These are phyloP conservation scores for Coracopsis vasa DNA, from an alignment of 2,113 vertebrate species.

Conservation along the genomic window DNA sequence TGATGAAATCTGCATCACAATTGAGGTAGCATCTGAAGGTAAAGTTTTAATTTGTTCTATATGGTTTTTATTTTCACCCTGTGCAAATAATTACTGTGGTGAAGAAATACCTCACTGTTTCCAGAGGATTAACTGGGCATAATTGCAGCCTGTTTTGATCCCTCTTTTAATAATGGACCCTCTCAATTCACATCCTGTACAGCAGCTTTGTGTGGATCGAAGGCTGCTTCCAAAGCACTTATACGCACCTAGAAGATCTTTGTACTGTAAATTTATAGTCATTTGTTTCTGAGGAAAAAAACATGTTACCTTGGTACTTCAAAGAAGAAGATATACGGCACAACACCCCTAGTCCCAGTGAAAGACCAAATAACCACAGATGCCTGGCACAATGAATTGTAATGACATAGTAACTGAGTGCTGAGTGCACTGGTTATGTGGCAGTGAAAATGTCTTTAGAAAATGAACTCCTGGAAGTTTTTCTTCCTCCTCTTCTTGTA, in stretches of 20 bases:
- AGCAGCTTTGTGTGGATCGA: conserved; percentile 28
- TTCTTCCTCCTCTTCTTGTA: neutral
- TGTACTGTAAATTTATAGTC: neutral
- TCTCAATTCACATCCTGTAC: conserved; percentile 45
- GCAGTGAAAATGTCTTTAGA: neutral
- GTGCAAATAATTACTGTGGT: conserved; percentile 72
- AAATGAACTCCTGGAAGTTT: neutral
- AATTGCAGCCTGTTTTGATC: conserved; percentile 77
- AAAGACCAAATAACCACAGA: neutral
- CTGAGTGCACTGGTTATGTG: neutral
- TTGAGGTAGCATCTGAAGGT: conserved; percentile 75
- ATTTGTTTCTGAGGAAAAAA: neutral
- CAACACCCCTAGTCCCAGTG: neutral
- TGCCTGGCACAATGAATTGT: rapidly evolving
- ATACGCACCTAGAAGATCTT: conserved; percentile 32
- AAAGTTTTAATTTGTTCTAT: conserved; percentile 78
- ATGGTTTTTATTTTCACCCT: conserved; percentile 69
- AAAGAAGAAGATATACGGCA: neutral
- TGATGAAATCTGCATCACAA: conserved; percentile 71
- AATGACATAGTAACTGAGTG: rapidly evolving
- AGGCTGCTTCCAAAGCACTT: conserved; percentile 33
- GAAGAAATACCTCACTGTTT: conserved; percentile 73
- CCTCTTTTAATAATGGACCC: conserved; percentile 72
- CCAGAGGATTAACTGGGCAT: conserved; percentile 75
- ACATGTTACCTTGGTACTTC: neutral